phyloP scores from a whole-genome alignment of 2,797 vertebrate genomes.

The Ammospiza maritima region DNA sequence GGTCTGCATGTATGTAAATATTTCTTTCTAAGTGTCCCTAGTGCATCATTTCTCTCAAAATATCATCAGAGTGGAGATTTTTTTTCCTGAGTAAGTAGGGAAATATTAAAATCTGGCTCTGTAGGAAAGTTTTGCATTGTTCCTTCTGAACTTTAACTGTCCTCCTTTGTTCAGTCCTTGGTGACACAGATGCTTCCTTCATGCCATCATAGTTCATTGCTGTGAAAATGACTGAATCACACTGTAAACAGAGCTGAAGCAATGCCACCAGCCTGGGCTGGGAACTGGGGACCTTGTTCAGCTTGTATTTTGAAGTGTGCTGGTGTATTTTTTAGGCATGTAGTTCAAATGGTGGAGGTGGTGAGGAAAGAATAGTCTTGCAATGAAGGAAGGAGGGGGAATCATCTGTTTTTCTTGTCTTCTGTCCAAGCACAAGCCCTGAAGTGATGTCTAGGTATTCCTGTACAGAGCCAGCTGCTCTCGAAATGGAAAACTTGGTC shows the following conservation, averaged over 20 bases:
- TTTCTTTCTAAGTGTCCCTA: not conserved
- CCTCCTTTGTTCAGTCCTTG: not conserved
- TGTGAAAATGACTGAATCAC: constrained; percentile 57
- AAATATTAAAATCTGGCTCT: not conserved
- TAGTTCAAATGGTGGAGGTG: not conserved
- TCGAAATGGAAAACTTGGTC: not conserved
- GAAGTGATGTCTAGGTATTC: constrained; percentile 11
- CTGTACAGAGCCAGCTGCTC: not conserved
- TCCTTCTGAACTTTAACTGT: constrained; percentile 32
- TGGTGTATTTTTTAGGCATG: not conserved
- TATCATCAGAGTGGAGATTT: not conserved
- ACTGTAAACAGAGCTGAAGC: constrained; percentile 34
- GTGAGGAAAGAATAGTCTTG: not conserved
- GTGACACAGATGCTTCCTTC: constrained; percentile 48
- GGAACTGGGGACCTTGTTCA: not conserved
- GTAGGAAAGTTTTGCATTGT: constrained; percentile 9
- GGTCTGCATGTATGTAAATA: not conserved
- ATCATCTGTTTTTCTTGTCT: not conserved
- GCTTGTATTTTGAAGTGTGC: not conserved
- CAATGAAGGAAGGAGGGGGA: not conserved
- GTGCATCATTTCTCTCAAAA: not conserved
- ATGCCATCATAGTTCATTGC: constrained; percentile 37
- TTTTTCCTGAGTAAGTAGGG: not conserved
- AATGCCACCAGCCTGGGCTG: not conserved
- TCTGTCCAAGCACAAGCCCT: not conserved